Percentiles rank a stretch among this genome's conserved stretches.
These are phyloP conservation scores for Opisthograptis luteolata DNA, from an alignment of 2,888 invertebrate species.

Conservation along the genomic window DNA sequence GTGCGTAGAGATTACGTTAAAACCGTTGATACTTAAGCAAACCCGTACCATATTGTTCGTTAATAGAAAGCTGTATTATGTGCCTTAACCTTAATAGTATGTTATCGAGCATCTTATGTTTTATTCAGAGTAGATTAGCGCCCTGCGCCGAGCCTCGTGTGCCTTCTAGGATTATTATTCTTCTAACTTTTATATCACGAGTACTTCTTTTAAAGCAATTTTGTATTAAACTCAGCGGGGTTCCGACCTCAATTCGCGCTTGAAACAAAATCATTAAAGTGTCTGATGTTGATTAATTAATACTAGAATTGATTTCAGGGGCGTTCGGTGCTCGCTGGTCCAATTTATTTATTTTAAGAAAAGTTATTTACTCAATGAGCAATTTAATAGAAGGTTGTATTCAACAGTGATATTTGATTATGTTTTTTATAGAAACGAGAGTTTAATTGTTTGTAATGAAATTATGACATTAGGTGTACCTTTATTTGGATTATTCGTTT, in stretches of 20 bases:
- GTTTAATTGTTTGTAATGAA: background rate
- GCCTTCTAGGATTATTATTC: slow-evolving; percentile 66
- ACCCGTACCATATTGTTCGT: slow-evolving; percentile 53
- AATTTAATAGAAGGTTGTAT: slow-evolving; percentile 21
- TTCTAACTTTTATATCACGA: slow-evolving; percentile 60
- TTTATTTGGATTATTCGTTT: background rate
- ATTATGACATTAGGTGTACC: background rate
- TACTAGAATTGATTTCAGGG: slow-evolving; percentile 53
- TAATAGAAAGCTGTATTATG: slow-evolving; percentile 76
- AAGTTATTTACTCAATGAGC: slow-evolving; percentile 16
- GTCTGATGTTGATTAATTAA: slow-evolving; percentile 62
- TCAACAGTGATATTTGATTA: too few relatives aligned
- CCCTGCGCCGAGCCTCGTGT: slow-evolving; percentile 54
- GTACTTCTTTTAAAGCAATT: slow-evolving; percentile 43
- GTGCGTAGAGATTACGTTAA: slow-evolving; percentile 59
- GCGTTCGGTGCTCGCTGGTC: slow-evolving; percentile 39
- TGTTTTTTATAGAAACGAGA: background rate
- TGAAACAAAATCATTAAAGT: slow-evolving; percentile 56
- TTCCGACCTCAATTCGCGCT: slow-evolving; percentile 37
- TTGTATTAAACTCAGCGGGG: slow-evolving; percentile 45
- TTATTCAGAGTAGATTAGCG: slow-evolving; percentile 80
- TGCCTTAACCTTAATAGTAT: slow-evolving; percentile 75
- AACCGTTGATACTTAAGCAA: slow-evolving; percentile 42
- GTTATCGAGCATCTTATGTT: slow-evolving; percentile 80
- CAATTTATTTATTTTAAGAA: slow-evolving; percentile 38